Base-by-base conservation (phyloP, 2,888 invertebrate species). In the Hydroisotoma schaefferi region DNA sequence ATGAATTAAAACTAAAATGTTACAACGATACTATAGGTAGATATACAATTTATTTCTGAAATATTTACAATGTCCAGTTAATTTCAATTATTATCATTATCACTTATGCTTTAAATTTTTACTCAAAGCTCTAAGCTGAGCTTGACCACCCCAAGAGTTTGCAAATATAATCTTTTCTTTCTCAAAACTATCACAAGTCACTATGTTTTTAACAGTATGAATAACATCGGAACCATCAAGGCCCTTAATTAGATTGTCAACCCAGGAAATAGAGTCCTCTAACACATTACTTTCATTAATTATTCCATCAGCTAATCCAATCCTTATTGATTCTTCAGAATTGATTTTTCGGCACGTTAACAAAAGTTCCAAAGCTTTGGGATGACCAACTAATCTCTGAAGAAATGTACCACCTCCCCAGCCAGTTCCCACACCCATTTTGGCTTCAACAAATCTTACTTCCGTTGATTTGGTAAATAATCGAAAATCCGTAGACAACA, bases 401-500 rank as follows among this genome's bases (percentile, higher is more conserved):
- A 81, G 75, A 5, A 77, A 72, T 2, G 77, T 76, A 25, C 77
- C 78, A 10, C 79, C 81, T n/a, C 80, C 81, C 79, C 79, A 81
- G 0, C 80, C 81, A 1, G 81, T 77, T 2, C 76, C 75, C 2
- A 81, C 73, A 1, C 80, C 81, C 77, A 81, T 77, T 65, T 74
- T 75, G 0, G 73, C 74, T 65, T 82, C 80, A 4, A 81, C 79
- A 69, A 80, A 81, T 6, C 77, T 77, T 29, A 81, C 74, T 52
- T 74, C 75, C 1, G 77, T 76, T 1, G 63, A 56, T 6, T 63
- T 55, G 0, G 77, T 75, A 73, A 80, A 75, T 1, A 81, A 62
- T 18, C 81, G 73, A 62, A 78, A 80, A 70, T 82, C 82, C 70
- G 80, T 80, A 2, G 78, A 76, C 22, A 78, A 75, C 1, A 77